Percentiles rank a stretch among this genome's conserved stretches.
phyloP scores from a whole-genome alignment of 2,797 vertebrate genomes.

The Phoxinus dragarum region DNA sequence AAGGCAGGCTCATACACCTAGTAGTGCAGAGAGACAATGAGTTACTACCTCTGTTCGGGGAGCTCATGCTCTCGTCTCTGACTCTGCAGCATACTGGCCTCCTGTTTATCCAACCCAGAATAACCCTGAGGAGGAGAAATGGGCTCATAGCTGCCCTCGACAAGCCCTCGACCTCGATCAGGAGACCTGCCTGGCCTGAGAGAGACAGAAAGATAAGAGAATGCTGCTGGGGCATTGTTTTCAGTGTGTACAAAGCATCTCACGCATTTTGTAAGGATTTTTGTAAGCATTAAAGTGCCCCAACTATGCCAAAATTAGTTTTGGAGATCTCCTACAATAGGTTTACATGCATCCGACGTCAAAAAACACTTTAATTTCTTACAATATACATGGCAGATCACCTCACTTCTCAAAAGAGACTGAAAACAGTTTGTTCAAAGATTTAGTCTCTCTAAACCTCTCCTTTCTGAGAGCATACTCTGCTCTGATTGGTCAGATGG shows the following conservation, averaged over 20 bases:
- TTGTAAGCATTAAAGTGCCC: too few species aligned
- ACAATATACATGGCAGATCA: too few species aligned
- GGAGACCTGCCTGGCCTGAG: conserved; percentile 94
- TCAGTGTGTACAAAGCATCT: too few species aligned
- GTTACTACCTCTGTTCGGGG: conserved; percentile 88
- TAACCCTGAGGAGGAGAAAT: conserved; percentile 95
- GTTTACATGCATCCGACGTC: too few species aligned
- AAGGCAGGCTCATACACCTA: neutral
- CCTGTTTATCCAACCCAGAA: conserved; percentile 88
- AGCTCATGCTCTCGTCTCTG: conserved; percentile 88
- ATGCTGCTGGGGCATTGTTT: neutral
- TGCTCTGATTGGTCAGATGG: neutral
- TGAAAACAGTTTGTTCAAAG: too few species aligned
- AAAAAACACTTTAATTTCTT: too few species aligned
- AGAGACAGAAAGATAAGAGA: conserved; percentile 14
- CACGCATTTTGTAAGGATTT: too few species aligned
- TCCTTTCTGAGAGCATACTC: too few species aligned
- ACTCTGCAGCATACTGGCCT: conserved; percentile 80
- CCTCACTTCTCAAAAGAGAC: too few species aligned
- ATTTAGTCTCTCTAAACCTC: neutral
- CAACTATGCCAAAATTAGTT: too few species aligned
- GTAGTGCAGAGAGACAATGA: neutral
- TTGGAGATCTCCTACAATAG: too few species aligned
- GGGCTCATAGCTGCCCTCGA: conserved; percentile 90
- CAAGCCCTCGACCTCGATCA: conserved; percentile 85